Conservation (phyloP, 2,113 vertebrate genomes). For the Paracanthobrama guichenoti region DNA sequence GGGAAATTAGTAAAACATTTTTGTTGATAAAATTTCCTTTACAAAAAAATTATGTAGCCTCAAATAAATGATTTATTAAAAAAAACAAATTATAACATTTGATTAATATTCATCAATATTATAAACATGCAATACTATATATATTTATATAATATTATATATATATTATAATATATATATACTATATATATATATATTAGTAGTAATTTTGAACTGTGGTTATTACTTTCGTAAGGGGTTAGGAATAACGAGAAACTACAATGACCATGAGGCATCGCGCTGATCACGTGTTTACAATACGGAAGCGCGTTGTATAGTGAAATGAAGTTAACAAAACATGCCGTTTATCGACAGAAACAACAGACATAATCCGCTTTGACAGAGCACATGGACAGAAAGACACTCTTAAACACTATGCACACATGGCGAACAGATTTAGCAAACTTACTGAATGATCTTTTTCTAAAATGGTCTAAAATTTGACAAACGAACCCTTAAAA, state of each 20-base stretch:
- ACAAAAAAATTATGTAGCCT: too few relatives aligned
- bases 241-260: neutral
- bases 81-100: too few relatives aligned
- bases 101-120: too few relatives aligned
- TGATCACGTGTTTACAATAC: conserved; percentile 42
- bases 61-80: too few relatives aligned
- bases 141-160: too few relatives aligned
- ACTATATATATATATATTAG: too few relatives aligned
- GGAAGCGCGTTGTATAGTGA: conserved; percentile 27
- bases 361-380: neutral
- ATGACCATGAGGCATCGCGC: conserved; percentile 64
- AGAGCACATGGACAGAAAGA: neutral
- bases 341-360: conserved; percentile 6
- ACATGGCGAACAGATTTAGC: neutral
- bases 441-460: neutral
- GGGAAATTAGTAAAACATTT: neutral
- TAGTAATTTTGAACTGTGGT: neutral
- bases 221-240: neutral
- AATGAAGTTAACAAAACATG: neutral
- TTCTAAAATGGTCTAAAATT: neutral
- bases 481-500: neutral
- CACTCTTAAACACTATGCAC: neutral
- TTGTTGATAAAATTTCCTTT: neutral
- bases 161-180: too few relatives aligned
- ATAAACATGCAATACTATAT: too few relatives aligned